phyloP scores from a whole-genome alignment of 1,140 invertebrate genomes.

The Mactra quadrangularis region DNA sequence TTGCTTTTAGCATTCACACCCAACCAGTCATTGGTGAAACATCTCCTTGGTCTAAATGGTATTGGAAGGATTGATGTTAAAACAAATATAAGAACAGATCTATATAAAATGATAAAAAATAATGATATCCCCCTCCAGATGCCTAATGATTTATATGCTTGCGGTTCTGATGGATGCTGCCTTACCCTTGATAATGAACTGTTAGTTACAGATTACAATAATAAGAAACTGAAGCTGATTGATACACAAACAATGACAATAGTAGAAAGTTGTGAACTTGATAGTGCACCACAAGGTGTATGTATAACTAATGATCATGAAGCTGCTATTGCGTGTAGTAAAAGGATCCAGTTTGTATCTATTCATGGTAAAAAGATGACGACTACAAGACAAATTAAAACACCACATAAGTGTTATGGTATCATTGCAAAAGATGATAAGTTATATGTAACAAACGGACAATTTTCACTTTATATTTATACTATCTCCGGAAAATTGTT shows the following conservation, averaged over 20 bases:
- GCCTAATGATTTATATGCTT: too few species aligned
- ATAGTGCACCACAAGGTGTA: neutral
- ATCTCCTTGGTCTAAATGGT: too few species aligned
- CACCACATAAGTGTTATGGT: constrained; percentile 10
- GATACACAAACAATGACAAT: neutral
- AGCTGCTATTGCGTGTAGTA: neutral
- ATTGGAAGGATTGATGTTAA: too few species aligned
- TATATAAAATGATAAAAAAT: too few species aligned
- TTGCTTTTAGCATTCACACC: too few species aligned
- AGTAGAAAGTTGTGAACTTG: constrained; percentile 1
- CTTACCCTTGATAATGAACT: constrained; percentile 6
- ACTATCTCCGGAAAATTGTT: too few species aligned
- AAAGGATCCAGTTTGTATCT: constrained; percentile 21
- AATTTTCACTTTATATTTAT: too few species aligned
- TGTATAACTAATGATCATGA: constrained; percentile 8
- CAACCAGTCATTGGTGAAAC: too few species aligned
- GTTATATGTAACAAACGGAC: too few species aligned
- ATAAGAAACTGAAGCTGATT: constrained; percentile 10
- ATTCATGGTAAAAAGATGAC: neutral
- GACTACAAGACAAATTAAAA: neutral
- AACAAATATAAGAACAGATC: too few species aligned
- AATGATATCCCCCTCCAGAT: too few species aligned
- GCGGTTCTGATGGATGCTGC: neutral
- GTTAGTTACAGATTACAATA: neutral
- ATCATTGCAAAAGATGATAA: neutral